These are phyloP conservation scores for Lochmaea capreae DNA, from an alignment of 2,888 invertebrate species.

Conservation along the genomic window DNA sequence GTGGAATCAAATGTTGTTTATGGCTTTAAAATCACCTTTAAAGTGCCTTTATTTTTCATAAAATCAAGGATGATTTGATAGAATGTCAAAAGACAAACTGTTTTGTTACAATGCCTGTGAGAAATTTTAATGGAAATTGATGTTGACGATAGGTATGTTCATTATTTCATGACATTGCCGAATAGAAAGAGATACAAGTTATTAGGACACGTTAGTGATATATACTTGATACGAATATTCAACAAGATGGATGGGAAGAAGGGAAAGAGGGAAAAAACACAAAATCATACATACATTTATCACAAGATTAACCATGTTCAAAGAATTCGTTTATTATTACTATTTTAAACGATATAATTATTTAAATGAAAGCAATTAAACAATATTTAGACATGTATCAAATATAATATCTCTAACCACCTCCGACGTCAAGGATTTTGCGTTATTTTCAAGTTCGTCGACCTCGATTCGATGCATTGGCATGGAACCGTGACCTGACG, in stretches of 20 bases:
- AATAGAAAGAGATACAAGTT: no score
- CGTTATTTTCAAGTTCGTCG: constrained; percentile 26
- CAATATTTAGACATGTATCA: neutral
- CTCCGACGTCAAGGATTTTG: constrained; percentile 1
- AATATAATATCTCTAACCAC: neutral
- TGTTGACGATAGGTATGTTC: no score
- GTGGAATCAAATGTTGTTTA: constrained; percentile 6
- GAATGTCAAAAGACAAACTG: neutral
- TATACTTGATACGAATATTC: no score
- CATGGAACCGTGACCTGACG: constrained; percentile 27
- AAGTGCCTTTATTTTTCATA: neutral
- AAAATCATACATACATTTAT: no score
- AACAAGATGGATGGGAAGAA: no score
- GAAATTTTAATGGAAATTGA: no score
- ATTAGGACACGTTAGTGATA: no score
- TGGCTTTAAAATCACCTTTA: neutral
- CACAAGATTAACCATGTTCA: no score
- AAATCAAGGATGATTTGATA: neutral
- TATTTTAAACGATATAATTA: neutral
- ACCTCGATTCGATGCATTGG: constrained; percentile 26
- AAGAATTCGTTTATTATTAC: no score
- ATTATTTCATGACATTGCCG: no score
- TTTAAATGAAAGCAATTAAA: neutral
- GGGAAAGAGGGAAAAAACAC: no score
- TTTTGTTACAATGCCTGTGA: no score